phyloP scores from a whole-genome alignment of 2,888 invertebrate genomes.

The Diploptera punctata region DNA sequence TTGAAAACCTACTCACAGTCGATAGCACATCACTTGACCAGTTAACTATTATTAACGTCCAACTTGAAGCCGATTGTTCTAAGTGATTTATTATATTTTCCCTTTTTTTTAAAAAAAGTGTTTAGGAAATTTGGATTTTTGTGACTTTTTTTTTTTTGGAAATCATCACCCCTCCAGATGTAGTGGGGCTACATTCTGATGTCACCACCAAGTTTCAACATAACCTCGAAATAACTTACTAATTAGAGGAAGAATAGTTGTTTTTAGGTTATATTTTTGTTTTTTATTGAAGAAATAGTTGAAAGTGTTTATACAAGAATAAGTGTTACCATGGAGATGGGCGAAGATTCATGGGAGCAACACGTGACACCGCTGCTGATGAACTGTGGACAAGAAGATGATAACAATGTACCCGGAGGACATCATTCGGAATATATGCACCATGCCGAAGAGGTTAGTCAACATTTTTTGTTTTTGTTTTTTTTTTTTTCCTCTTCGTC shows the following conservation, averaged over 20 bases:
- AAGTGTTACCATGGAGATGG: slow-evolving; percentile 41
- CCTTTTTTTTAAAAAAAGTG: not conserved
- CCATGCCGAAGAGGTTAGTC: slow-evolving; percentile 46
- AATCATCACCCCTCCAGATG: not conserved
- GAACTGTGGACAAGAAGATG: slow-evolving; percentile 59
- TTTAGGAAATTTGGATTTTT: not conserved
- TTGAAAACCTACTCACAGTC: slow-evolving; percentile 6
- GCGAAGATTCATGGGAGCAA: slow-evolving; percentile 59
- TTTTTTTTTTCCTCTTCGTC: too few relatives aligned
- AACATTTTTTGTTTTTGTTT: not conserved
- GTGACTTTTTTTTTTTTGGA: not conserved
- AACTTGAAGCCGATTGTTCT: not conserved
- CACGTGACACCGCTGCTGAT: slow-evolving; percentile 63
- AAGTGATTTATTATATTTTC: slow-evolving; percentile 12
- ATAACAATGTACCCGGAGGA: slow-evolving; percentile 61
- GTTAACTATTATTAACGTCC: not conserved
- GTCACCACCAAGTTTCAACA: too few relatives aligned
- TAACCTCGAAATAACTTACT: too few relatives aligned
- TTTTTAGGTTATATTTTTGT: not conserved
- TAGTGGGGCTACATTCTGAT: not conserved
- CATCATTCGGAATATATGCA: slow-evolving; percentile 66
- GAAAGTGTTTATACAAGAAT: not conserved
- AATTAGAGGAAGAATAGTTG: too few relatives aligned
- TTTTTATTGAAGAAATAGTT: not conserved
- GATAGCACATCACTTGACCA: not conserved